phyloP scores from a whole-genome alignment of 2,113 vertebrate species.

The Xenus cinereus region DNA sequence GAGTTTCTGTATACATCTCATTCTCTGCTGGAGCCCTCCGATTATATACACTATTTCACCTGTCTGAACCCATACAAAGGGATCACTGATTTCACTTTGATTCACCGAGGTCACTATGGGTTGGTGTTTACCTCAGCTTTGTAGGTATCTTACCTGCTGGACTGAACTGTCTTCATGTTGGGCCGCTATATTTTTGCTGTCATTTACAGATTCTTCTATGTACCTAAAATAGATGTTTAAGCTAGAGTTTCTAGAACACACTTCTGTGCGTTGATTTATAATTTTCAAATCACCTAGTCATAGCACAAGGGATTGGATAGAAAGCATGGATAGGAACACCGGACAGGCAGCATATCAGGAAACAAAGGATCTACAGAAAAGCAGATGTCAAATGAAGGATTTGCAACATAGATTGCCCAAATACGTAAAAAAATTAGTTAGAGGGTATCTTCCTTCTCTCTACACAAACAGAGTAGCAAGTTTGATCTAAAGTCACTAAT shows the following conservation, averaged over 20 bases:
- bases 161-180: not conserved
- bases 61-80: not conserved
- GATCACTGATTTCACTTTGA: not conserved
- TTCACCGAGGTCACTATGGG: not conserved
- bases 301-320: not conserved
- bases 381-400: not conserved
- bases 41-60: not conserved
- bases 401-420: not conserved
- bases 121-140: not conserved
- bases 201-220: not conserved
- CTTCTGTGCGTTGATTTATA: not conserved
- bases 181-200: not conserved
- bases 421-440: not conserved
- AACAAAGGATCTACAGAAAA: not conserved
- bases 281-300: not conserved
- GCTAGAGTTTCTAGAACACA: not conserved
- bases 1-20: not conserved
- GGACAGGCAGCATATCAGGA: not conserved
- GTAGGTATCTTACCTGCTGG: slow-evolving; percentile 39
- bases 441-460: not conserved
- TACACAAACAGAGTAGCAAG: not conserved
- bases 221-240: slow-evolving; percentile 34
- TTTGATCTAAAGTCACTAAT: not conserved
- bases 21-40: not conserved
- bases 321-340: not conserved